A percentile compares a stretch with the other conserved stretches of the same genome.
Conservation (phyloP, 2,113 vertebrate species). For the Phainopepla nitens region DNA sequence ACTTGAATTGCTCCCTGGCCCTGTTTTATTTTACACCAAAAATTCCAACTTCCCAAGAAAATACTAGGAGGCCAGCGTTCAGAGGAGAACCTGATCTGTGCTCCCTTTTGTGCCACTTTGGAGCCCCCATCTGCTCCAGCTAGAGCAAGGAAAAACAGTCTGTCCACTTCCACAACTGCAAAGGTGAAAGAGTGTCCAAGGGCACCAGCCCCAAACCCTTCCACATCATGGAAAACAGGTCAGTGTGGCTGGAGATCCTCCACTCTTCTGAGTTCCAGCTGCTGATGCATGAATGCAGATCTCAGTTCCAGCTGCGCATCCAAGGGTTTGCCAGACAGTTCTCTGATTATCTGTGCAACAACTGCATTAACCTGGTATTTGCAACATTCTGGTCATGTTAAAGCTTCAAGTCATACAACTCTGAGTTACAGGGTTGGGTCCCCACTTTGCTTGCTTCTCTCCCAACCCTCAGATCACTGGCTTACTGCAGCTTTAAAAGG, state of each 20-base stretch:
- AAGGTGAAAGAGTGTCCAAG: not conserved
- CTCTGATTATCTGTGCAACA: not conserved
- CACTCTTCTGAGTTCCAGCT: not conserved
- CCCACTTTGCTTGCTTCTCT: not conserved
- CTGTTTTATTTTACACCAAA: not conserved
- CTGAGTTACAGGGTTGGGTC: not conserved
- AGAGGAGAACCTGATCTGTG: not conserved
- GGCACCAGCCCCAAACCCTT: not conserved
- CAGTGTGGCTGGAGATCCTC: not conserved
- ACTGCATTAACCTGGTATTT: not conserved
- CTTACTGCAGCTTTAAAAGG: not conserved
- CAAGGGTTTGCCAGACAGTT: not conserved
- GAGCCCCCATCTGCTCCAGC: not conserved
- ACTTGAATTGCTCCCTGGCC: not conserved
- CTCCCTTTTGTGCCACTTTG: not conserved
- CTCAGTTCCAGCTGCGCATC: not conserved
- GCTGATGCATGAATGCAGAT: not conserved
- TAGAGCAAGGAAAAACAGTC: not conserved
- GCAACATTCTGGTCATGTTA: not conserved
- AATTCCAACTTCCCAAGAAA: not conserved
- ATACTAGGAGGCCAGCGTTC: not conserved
- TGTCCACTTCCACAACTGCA: not conserved
- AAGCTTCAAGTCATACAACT: not conserved
- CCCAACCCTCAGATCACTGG: not conserved
- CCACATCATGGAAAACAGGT: rapidly evolving